Evolutionary conservation across 2,888 invertebrate genomes (phyloP), one percentile per base, ranked within the genome.

Genomic region (Cephus pygmeus): DNA sequence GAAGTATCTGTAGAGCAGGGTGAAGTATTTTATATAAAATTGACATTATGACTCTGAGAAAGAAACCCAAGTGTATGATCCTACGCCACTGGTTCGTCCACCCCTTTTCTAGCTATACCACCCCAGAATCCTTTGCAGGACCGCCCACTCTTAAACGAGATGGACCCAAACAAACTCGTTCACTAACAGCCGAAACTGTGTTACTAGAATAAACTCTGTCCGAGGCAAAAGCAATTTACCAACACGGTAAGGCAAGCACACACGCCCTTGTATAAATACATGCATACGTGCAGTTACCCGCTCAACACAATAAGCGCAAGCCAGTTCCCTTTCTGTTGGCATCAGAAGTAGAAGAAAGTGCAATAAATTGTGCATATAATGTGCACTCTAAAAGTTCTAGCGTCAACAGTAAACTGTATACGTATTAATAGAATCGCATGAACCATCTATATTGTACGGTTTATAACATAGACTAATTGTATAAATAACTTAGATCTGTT

Each of bases 191-290:
- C 83, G 84, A 88, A 89, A 89, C 88, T 89, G 87, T 89, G 89
- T 89, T 88, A 89, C 87, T 89, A 81, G 89, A 88, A 89, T 89
- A 87, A 86, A 87, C 86, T 86, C 85, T 76, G 83, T 83, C 80
- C 81, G 81, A 83, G 81, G 81, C 80, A 81, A 79, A 75, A 82
- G 82, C 84, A 81, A 87, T 87, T 85, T 82, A 83, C 79, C 83
- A 69, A 34, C 73, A 35, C 73, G 34, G 34, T 30, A 73, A 34
- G n/a, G 68, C 75, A 31, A 73, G 69, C 76, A 73, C 69, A 74
- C 76, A 68, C 73, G n/a, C 73, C 69, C 23, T 56, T 30, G 34
- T 35, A 69, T 23, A 40, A 40, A 33, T 75, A 74, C 34, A 34
- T 75, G 69, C 12, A 68, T 69, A 76, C 15, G 33, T 69, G 34